Evolutionary conservation across 2,888 invertebrate genomes (phyloP).

Genomic region (Arge pagana): DNA sequence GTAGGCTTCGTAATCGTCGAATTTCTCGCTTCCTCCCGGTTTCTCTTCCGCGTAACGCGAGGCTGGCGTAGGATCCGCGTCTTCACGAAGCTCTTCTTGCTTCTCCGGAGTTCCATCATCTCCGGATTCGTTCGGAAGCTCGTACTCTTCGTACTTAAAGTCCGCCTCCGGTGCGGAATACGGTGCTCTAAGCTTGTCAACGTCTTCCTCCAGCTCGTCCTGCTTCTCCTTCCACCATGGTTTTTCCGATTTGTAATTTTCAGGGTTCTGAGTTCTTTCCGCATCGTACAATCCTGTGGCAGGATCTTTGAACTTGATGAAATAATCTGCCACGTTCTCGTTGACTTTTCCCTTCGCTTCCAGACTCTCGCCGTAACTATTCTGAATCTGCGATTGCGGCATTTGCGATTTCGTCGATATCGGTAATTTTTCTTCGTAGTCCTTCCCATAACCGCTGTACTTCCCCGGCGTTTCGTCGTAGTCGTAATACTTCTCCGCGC

Average conservation of each 20-base stretch:
- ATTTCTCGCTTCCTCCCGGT: constrained; percentile 8
- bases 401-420: constrained; percentile 29
- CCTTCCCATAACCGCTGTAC: background rate
- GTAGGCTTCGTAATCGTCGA: constrained; percentile 9
- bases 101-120: background rate
- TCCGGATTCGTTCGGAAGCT: constrained; percentile 31
- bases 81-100: too few relatives aligned
- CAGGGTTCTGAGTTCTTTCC: constrained; percentile 22
- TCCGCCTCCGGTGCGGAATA: constrained; percentile 29
- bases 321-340: constrained; percentile 46
- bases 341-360: constrained; percentile 42
- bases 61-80: constrained; percentile 6
- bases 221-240: constrained; percentile 5
- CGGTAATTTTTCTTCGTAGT: constrained; percentile 26
- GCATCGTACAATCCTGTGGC: constrained; percentile 35
- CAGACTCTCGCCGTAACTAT: constrained; percentile 52
- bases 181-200: constrained; percentile 26
- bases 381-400: constrained; percentile 37
- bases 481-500: constrained; percentile 13
- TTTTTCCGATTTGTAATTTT: constrained; percentile 24
- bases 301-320: constrained; percentile 42
- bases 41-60: constrained; percentile 2
- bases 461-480: constrained; percentile 16
- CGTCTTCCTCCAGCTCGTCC: background rate
- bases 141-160: constrained; percentile 50